Percentiles rank a stretch among this genome's conserved stretches.
phyloP scores from a whole-genome alignment of 2,113 vertebrate species.

The Irena cyanogastra region DNA sequence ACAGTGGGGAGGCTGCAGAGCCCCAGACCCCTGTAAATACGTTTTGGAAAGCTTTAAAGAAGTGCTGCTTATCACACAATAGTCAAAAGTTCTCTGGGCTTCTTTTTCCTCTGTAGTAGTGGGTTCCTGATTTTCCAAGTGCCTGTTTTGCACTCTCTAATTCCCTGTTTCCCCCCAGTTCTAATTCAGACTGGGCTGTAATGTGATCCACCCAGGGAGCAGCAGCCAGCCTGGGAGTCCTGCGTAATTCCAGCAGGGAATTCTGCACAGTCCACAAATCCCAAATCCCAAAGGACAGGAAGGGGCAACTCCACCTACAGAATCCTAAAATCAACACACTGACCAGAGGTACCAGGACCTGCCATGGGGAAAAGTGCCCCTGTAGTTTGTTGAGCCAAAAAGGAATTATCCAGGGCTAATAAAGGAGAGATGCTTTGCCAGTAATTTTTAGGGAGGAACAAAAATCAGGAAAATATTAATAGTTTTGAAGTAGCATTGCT shows the following conservation, averaged over 20 bases:
- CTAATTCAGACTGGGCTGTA: background rate
- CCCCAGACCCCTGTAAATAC: background rate
- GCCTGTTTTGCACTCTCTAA: background rate
- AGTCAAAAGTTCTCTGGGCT: background rate
- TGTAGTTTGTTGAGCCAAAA: background rate
- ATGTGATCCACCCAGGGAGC: background rate
- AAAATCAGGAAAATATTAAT: background rate
- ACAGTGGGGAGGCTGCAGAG: background rate
- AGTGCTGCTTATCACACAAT: background rate
- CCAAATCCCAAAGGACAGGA: background rate
- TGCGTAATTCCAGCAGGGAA: background rate
- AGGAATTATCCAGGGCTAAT: background rate
- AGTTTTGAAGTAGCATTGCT: background rate
- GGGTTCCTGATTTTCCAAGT: background rate
- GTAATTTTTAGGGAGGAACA: accelerated
- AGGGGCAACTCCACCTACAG: background rate
- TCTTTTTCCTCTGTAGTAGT: background rate
- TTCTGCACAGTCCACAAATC: background rate
- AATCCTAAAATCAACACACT: background rate
- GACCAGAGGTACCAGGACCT: background rate
- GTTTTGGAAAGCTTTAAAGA: background rate
- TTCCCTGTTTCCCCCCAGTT: background rate
- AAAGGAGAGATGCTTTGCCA: background rate
- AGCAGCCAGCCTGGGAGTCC: background rate
- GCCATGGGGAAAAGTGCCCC: background rate